Percentiles rank a stretch among this genome's conserved stretches.
These are phyloP conservation scores for Centropristis striata DNA, from an alignment of 2,113 vertebrate genomes.

Conservation along the genomic window DNA sequence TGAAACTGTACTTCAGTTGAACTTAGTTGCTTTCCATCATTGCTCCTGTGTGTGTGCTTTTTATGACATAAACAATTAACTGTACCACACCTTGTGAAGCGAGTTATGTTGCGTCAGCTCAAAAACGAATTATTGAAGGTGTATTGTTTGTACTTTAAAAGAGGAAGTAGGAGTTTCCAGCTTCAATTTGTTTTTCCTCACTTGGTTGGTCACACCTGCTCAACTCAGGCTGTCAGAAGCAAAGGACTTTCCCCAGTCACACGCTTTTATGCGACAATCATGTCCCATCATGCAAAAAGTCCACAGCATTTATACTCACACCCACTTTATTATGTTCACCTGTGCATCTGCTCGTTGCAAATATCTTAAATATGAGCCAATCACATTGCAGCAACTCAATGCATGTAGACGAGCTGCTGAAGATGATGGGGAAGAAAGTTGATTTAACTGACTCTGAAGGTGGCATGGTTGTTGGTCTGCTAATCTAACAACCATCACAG, in stretches of 20 bases:
- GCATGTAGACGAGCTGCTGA: no score
- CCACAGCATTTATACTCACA: no score
- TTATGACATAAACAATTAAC: background rate
- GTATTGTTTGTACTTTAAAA: background rate
- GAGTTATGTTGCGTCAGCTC: background rate
- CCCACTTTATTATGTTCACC: no score
- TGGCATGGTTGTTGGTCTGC: no score
- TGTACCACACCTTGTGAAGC: background rate
- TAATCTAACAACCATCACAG: no score
- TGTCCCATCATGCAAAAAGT: background rate
- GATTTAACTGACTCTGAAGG: no score
- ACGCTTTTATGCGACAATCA: background rate
- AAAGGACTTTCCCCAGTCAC: background rate
- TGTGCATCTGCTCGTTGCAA: background rate
- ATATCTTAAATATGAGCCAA: no score
- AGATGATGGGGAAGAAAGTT: no score
- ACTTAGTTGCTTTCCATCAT: no score
- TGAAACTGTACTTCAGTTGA: no score
- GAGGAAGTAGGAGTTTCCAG: conserved; percentile 42
- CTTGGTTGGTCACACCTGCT: background rate
- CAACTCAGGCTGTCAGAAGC: background rate
- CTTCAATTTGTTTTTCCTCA: background rate
- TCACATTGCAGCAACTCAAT: no score
- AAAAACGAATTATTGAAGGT: background rate
- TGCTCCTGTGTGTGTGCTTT: no score